Evolutionary conservation across 2,888 invertebrate genomes (phyloP).

Genomic region (Drosophila meridiana): DNA sequence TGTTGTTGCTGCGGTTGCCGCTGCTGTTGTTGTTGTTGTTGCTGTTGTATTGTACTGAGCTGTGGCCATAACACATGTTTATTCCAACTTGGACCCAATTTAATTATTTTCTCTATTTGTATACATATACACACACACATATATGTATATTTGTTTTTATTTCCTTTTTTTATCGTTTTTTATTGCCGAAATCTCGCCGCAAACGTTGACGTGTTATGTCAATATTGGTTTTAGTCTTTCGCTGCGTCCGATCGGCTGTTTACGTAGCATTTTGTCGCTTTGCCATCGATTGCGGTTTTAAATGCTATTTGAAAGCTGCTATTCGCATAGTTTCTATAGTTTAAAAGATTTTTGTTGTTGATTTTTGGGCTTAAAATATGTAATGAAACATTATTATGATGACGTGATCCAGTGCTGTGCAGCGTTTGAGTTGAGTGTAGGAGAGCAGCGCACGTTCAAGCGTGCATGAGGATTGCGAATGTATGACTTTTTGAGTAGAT

Average conservation of each 20-base stretch:
- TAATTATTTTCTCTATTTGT: slow-evolving; percentile 8
- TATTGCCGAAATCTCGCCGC: slow-evolving; percentile 34
- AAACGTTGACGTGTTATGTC: slow-evolving; percentile 77
- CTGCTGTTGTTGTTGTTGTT: slow-evolving; percentile 15
- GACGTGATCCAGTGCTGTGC: slow-evolving; percentile 56
- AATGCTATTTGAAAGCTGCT: neutral
- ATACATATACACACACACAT: neutral
- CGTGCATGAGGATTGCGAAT: neutral
- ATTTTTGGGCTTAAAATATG: slow-evolving; percentile 42
- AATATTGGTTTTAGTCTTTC: slow-evolving; percentile 57
- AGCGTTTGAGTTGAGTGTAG: neutral
- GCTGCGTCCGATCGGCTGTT: slow-evolving; percentile 4
- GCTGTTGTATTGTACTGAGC: slow-evolving; percentile 44
- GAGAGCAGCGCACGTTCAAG: slow-evolving; percentile 22
- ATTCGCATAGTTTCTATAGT: neutral
- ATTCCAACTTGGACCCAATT: slow-evolving; percentile 11
- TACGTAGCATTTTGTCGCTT: slow-evolving; percentile 36
- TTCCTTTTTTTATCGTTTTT: neutral
- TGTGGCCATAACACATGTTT: slow-evolving; percentile 80
- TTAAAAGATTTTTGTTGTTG: slow-evolving; percentile 6
- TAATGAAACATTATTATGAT: slow-evolving; percentile 69
- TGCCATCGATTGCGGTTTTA: neutral
- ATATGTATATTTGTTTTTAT: neutral
- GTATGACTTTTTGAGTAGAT: neutral
- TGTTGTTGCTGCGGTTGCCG: slow-evolving; percentile 18